Conservation (phyloP, 2,888 invertebrate species). For the Monoplex corrugatus region DNA sequence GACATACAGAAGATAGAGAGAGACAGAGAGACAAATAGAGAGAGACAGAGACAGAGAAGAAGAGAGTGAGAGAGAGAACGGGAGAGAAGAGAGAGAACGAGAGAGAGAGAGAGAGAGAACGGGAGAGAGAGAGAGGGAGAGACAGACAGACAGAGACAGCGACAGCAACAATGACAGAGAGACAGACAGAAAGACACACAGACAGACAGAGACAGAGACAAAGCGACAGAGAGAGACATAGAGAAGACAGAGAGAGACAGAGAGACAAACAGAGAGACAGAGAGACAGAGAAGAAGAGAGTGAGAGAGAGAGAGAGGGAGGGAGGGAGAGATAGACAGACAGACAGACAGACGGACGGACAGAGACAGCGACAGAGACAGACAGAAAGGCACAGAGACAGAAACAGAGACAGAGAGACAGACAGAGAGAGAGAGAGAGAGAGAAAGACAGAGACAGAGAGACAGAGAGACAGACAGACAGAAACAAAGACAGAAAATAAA, state of each 20-base stretch:
- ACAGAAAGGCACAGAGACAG: neutral
- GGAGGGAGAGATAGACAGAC: neutral
- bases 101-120: neutral
- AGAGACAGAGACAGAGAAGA: no score
- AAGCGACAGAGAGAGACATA: neutral
- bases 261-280: neutral
- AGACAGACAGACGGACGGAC: neutral
- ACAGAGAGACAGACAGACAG: neutral
- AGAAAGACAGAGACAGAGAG: neutral
- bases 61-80: neutral
- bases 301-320: neutral
- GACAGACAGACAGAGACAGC: neutral
- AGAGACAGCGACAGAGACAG: neutral
- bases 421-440: neutral
- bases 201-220: neutral
- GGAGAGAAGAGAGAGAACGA: neutral
- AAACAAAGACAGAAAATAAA: no score
- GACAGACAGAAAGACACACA: neutral
- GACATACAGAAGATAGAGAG: no score
- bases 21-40: neutral
- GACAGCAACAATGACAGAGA: neutral
- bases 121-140: neutral
- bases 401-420: neutral
- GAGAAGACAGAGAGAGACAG: conserved; percentile 1
- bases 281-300: neutral